phyloP scores from a whole-genome alignment of 2,797 vertebrate species.

The Poeciliopsis paucimaculata region DNA sequence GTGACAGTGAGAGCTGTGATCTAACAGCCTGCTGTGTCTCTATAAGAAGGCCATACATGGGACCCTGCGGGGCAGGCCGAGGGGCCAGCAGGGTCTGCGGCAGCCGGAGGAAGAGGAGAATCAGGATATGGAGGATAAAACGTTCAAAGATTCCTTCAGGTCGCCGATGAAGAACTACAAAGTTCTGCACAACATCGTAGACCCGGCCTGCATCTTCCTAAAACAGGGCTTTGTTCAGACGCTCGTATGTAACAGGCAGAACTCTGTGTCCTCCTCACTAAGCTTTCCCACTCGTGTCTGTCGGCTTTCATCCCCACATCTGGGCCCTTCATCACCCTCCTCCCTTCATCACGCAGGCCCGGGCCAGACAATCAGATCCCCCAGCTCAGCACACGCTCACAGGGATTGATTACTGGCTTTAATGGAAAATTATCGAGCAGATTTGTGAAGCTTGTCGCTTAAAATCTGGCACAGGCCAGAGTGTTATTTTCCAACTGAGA shows the following conservation, averaged over 20 bases:
- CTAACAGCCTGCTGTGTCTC: constrained; percentile 59
- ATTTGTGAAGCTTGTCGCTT: constrained; percentile 13
- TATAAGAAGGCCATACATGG: constrained; percentile 61
- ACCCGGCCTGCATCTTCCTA: constrained; percentile 91
- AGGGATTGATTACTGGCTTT: constrained; percentile 47
- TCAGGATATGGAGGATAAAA: constrained; percentile 36
- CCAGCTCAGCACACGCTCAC: constrained; percentile 5
- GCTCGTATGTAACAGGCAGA: constrained; percentile 61
- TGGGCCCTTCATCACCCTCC: constrained; percentile 16
- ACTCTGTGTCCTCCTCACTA: constrained; percentile 10
- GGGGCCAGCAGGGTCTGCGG: constrained; percentile 32
- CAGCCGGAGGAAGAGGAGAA: constrained; percentile 57
- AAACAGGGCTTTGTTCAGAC: constrained; percentile 84
- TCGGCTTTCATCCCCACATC: constrained; percentile 45
- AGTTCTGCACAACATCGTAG: constrained; percentile 74
- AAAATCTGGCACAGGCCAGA: constrained; percentile 1
- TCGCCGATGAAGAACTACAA: constrained; percentile 79
- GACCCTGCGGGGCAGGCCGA: constrained; percentile 30
- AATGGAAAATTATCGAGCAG: constrained; percentile 57
- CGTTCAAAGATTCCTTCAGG: constrained; percentile 60
- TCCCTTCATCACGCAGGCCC: constrained; percentile 1
- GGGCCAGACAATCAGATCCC: constrained; percentile 34
- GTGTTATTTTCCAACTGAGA: constrained; percentile 2
- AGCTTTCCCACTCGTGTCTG: constrained; percentile 15
- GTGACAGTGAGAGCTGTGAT: constrained; percentile 10